Conservation (phyloP, 1,140 invertebrate species). For the Centruroides vittatus region DNA sequence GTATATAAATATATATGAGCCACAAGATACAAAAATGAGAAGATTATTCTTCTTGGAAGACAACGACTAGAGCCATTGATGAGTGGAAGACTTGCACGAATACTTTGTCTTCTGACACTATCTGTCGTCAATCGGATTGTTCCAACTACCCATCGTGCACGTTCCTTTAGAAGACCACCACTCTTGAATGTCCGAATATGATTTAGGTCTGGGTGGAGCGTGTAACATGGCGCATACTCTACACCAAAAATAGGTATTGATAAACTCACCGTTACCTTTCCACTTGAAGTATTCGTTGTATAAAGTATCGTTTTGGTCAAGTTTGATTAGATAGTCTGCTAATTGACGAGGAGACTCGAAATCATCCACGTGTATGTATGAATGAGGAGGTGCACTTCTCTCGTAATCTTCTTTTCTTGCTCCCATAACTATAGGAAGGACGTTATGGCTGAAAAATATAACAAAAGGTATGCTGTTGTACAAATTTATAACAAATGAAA, state of each 20-base stretch:
- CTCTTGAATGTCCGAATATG: conserved; percentile 37
- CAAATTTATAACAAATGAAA: conserved; percentile 1
- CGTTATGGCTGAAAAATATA: conserved; percentile 51
- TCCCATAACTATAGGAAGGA: conserved; percentile 91
- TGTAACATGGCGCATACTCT: conserved; percentile 81
- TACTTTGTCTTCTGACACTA: no score
- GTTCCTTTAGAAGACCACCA: conserved; percentile 22
- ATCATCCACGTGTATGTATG: conserved; percentile 86
- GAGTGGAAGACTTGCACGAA: no score
- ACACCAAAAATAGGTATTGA: conserved; percentile 92
- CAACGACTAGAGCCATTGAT: no score
- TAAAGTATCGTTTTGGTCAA: conserved; percentile 68
- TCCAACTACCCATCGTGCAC: conserved; percentile 2
- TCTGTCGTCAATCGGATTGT: no score
- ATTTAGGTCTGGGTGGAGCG: conserved; percentile 37
- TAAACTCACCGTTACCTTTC: conserved; percentile 82
- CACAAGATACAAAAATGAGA: no score
- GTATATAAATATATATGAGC: no score
- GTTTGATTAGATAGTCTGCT: conserved; percentile 63
- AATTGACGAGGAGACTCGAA: conserved; percentile 70
- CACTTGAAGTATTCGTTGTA: conserved; percentile 87
- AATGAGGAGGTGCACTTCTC: conserved; percentile 67
- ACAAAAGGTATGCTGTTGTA: conserved; percentile 1
- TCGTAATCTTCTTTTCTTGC: conserved; percentile 79
- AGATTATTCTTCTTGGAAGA: no score